Percentiles rank a stretch among this genome's conserved stretches.
Conservation (phyloP, 2,888 invertebrate species). For the Malachius bipustulatus region DNA sequence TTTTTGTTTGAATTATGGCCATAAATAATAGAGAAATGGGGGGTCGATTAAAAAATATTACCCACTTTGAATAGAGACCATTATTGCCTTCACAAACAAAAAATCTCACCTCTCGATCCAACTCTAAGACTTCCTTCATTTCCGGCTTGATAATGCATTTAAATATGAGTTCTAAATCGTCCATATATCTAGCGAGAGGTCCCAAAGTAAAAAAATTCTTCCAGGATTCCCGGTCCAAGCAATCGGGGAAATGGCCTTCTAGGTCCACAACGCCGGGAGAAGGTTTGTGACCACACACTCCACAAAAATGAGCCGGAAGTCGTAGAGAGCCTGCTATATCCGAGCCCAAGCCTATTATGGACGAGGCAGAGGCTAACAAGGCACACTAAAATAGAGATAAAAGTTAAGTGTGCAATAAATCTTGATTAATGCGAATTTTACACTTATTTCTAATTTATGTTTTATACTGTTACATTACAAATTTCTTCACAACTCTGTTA, state of each 20-base stretch:
- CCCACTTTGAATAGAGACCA: too few species aligned
- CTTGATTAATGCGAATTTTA: too few species aligned
- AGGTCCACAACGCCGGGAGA: constrained; percentile 55
- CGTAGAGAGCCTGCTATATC: constrained; percentile 86
- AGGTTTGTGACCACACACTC: constrained; percentile 88
- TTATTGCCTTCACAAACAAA: too few species aligned
- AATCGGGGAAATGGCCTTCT: constrained; percentile 56
- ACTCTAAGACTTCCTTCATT: constrained; percentile 34
- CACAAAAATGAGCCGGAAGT: constrained; percentile 82
- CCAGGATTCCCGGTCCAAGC: constrained; percentile 48
- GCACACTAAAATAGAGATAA: constrained; percentile 46
- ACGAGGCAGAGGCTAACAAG: constrained; percentile 66
- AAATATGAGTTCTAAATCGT: constrained; percentile 66
- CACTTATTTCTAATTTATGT: too few species aligned
- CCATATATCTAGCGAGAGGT: constrained; percentile 78
- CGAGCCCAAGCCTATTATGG: constrained; percentile 71
- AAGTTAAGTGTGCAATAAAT: too few species aligned
- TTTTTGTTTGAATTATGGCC: too few species aligned
- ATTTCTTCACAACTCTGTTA: too few species aligned
- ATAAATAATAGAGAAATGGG: too few species aligned
- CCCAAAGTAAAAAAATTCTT: constrained; percentile 67
- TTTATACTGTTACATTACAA: too few species aligned
- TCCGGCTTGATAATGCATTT: constrained; percentile 27
- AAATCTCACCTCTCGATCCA: too few species aligned
- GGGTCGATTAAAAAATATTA: too few species aligned